Evolutionary conservation across 2,888 invertebrate species (phyloP).

Genomic region (Notodonta dromedarius): DNA sequence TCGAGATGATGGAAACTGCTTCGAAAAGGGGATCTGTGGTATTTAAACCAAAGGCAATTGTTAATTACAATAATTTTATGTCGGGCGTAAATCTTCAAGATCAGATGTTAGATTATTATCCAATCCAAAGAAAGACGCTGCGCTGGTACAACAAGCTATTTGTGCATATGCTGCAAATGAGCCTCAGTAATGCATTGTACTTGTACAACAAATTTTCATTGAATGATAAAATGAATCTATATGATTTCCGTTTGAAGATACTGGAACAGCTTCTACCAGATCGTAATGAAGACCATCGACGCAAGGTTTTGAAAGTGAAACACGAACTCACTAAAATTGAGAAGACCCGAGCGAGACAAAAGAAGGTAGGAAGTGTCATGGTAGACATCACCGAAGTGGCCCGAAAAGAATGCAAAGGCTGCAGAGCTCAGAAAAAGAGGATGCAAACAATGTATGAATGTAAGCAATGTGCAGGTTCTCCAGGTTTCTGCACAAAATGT

Average conservation of each 20-base stretch:
- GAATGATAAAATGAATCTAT: conserved; percentile 24
- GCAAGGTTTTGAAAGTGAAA: conserved; percentile 28
- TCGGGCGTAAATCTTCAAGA: conserved; percentile 32
- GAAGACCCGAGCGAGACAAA: conserved; percentile 18
- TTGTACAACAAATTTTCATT: conserved; percentile 31
- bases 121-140: conserved; percentile 29
- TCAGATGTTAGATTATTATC: conserved; percentile 35
- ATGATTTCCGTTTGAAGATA: conserved; percentile 34
- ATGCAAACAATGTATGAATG: conserved; percentile 39
- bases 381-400: conserved; percentile 29
- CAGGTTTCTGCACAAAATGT: conserved; percentile 37
- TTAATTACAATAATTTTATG: conserved; percentile 35
- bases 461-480: conserved; percentile 35
- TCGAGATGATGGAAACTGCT: conserved; percentile 11
- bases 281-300: conserved; percentile 24
- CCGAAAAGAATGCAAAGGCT: conserved; percentile 40
- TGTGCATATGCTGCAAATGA: conserved; percentile 35
- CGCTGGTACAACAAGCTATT: conserved; percentile 28
- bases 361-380: conserved; percentile 16
- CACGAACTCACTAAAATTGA: conserved; percentile 39
- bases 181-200: conserved; percentile 15
- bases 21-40: conserved; percentile 22
- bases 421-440: conserved; percentile 38
- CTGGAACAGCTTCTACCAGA: conserved; percentile 18
- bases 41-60: conserved; percentile 30